Percentiles rank a stretch among this genome's conserved stretches.
Evolutionary conservation across 1,140 invertebrate genomes (phyloP).

Genomic region (Drosophila equinoxialis): DNA sequence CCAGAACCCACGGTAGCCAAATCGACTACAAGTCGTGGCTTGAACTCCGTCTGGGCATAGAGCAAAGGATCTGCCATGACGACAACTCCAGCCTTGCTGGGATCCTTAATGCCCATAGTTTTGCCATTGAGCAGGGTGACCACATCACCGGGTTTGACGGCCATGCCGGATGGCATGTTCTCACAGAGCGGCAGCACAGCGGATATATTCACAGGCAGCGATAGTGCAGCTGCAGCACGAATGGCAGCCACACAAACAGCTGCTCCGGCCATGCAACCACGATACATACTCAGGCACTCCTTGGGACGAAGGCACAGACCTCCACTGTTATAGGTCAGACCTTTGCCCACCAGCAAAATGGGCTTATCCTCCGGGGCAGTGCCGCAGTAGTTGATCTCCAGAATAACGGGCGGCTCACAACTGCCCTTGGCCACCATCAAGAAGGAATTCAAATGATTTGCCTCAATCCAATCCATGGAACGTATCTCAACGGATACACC

Average conservation of each 20-base stretch:
- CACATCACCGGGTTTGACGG: slow-evolving; percentile 94
- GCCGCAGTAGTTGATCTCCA: slow-evolving; percentile 72
- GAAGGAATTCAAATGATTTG: slow-evolving; percentile 84
- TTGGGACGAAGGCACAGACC: slow-evolving; percentile 93
- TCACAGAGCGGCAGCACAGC: slow-evolving; percentile 87
- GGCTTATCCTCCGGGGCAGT: slow-evolving; percentile 73
- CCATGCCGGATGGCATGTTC: slow-evolving; percentile 93
- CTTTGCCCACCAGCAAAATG: slow-evolving; percentile 71
- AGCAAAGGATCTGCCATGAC: slow-evolving; percentile 95
- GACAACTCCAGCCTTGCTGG: slow-evolving; percentile 94
- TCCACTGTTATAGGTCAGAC: slow-evolving; percentile 84
- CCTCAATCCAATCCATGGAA: slow-evolving; percentile 84
- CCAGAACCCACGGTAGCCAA: slow-evolving; percentile 88
- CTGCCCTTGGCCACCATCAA: slow-evolving; percentile 91
- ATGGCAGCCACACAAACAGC: slow-evolving; percentile 70
- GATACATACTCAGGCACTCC: slow-evolving; percentile 91
- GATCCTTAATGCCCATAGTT: slow-evolving; percentile 92
- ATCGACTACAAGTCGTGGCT: slow-evolving; percentile 88
- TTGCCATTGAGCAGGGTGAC: slow-evolving; percentile 93
- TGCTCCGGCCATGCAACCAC: slow-evolving; percentile 90
- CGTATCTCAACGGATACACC: slow-evolving; percentile 87
- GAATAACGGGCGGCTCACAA: slow-evolving; percentile 85
- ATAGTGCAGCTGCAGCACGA: slow-evolving; percentile 69
- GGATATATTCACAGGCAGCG: slow-evolving; percentile 65
- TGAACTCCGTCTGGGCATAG: slow-evolving; percentile 87